Evolutionary conservation across 2,797 vertebrate species (phyloP).

Genomic region (Sciurus vulgaris): DNA sequence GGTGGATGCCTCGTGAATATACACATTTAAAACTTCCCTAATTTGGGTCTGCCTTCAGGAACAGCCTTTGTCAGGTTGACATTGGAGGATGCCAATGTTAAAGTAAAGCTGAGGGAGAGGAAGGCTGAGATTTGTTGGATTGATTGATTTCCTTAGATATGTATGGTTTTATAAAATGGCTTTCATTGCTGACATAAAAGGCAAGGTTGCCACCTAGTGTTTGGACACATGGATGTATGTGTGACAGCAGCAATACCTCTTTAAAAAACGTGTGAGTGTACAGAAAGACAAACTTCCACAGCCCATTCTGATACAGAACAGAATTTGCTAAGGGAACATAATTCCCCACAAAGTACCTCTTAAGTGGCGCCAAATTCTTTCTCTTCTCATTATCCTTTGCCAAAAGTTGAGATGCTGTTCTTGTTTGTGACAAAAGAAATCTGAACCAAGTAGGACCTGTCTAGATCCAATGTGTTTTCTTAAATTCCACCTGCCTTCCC

Average conservation of each 20-base stretch:
- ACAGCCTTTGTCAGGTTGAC: neutral
- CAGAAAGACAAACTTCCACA: neutral
- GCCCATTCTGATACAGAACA: neutral
- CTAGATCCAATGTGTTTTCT: neutral
- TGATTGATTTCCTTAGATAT: neutral
- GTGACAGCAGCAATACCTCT: neutral
- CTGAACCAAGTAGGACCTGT: neutral
- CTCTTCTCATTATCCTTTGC: neutral
- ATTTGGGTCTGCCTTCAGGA: neutral
- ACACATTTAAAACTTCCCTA: neutral
- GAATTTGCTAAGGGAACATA: neutral
- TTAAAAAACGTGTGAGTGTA: neutral
- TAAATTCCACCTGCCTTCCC: neutral
- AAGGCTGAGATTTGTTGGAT: neutral
- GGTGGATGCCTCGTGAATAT: neutral
- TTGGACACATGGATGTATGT: neutral
- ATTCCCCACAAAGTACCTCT: neutral
- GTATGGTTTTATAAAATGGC: neutral
- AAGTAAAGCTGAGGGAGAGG: neutral
- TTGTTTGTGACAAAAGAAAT: slow-evolving; percentile 4
- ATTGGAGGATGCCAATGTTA: neutral
- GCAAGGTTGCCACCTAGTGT: slow-evolving; percentile 80
- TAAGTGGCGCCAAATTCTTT: neutral
- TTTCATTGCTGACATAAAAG: slow-evolving; percentile 28
- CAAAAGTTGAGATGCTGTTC: slow-evolving; percentile 25